Evolutionary conservation across 2,888 invertebrate genomes (phyloP), one percentile per base, ranked within the genome.

Genomic region (Itoplectis maculator): DNA sequence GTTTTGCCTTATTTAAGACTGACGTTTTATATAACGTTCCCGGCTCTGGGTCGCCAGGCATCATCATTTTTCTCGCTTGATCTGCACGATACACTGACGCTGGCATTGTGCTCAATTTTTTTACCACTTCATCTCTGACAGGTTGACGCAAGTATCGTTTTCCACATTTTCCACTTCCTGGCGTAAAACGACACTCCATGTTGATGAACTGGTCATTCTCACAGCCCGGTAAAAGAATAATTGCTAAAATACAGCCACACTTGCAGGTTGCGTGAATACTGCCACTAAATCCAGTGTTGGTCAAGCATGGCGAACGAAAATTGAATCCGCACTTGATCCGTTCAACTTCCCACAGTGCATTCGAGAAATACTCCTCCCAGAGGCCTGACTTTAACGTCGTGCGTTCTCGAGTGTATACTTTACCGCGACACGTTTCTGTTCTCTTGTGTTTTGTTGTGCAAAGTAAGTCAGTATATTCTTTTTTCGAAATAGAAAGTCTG

Each of bases 61-160:
- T 37, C 61, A 63, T 63, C 40, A 40, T 42, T 18, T 63, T 63
- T 63, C 18, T 15, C 15, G 61, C 61, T 20, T 15, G 61, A 40
- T 63, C 42, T 40, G 61, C 18, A 20, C 42, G 61, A 63, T 63
- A 40, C 2, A 63, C 61, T 15, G 40, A 6, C 15, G 18, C 61
- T 40, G 61, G 15, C 18, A 40, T 40, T 1, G 61, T 63, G 40
- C 18, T 8, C 15, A 42, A 63, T 15, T 40, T 63, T 40, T 63
- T 42, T 13, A 18, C 61, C 4, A 63, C 61, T 63, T 63, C 61
- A 7, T 63, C 40, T 61, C 61, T 37, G 8, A 61, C 8, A 7
- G 61, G 61, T 37, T 61, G 61, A 61, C 61, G 61, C 20, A 63
- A 63, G 40, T 63, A 63, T 40, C 61, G 40, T 63, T 63, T 63